Evolutionary conservation across 2,113 vertebrate species (phyloP).

Genomic region (Hyperopisus bebe): DNA sequence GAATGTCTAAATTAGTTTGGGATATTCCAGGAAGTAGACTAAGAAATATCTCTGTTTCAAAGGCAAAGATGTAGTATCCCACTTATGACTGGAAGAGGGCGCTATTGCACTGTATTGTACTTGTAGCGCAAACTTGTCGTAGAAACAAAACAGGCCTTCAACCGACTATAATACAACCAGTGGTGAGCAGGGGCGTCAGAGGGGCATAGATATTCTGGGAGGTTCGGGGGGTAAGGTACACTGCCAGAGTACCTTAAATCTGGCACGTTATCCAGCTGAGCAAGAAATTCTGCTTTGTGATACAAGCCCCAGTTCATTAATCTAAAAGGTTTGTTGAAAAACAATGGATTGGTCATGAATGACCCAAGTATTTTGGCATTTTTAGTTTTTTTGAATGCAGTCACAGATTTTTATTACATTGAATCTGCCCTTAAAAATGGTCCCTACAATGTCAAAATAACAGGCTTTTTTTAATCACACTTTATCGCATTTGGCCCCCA

Average conservation of each 20-base stretch:
- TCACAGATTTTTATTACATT: too few species aligned
- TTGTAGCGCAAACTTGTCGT: not conserved
- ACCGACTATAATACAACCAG: not conserved
- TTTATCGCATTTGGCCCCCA: too few species aligned
- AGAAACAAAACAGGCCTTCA: not conserved
- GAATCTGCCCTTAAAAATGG: too few species aligned
- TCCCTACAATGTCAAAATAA: too few species aligned
- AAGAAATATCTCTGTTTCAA: not conserved
- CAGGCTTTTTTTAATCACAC: too few species aligned
- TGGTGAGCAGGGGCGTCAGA: not conserved
- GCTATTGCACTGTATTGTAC: not conserved
- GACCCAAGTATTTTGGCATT: too few species aligned
- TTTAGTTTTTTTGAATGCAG: too few species aligned
- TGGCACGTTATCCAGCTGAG: not conserved
- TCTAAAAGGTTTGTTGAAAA: too few species aligned
- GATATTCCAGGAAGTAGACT: not conserved
- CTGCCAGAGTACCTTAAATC: not conserved
- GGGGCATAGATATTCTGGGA: not conserved
- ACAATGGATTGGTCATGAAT: too few species aligned
- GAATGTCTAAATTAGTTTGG: not conserved
- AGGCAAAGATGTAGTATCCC: not conserved
- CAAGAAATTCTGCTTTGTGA: not conserved
- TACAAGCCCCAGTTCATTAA: not conserved
- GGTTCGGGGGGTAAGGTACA: too few species aligned
- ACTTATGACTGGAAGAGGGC: not conserved